A percentile compares a stretch with the other conserved stretches of the same genome.
These are phyloP conservation scores for Pomatorhinus ruficollis DNA, from an alignment of 2,113 vertebrate genomes.

Conservation along the genomic window DNA sequence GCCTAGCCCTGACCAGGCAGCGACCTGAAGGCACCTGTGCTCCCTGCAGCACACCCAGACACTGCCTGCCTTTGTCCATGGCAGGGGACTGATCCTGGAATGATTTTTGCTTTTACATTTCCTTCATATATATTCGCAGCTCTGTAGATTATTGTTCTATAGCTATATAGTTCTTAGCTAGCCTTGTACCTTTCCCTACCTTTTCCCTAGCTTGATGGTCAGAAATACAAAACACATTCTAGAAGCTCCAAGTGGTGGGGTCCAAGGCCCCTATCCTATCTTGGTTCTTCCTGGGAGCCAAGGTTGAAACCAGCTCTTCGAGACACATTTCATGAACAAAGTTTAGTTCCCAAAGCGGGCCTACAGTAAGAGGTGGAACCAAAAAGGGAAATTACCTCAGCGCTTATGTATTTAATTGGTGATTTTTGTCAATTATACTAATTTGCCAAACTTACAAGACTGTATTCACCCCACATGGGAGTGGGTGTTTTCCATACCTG, in stretches of 20 bases:
- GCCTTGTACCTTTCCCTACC: background rate
- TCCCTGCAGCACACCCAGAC: background rate
- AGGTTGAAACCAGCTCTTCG: background rate
- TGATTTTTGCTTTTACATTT: background rate
- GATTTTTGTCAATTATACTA: background rate
- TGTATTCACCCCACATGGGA: background rate
- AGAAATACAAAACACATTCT: background rate
- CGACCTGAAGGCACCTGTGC: fast-evolving
- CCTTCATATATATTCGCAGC: background rate
- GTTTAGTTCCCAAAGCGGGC: background rate
- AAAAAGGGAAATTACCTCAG: background rate
- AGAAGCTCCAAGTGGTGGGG: background rate
- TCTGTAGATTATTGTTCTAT: background rate
- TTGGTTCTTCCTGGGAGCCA: background rate
- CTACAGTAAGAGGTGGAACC: background rate
- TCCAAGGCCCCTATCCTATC: background rate
- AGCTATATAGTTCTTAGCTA: background rate
- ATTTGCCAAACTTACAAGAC: background rate
- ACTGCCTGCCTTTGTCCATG: fast-evolving
- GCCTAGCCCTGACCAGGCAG: fast-evolving
- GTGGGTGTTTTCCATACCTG: background rate
- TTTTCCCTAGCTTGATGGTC: background rate
- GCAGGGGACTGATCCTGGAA: background rate
- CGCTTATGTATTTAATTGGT: background rate
- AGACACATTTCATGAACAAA: background rate